Evolutionary conservation across 2,113 vertebrate species (phyloP).

Genomic region (Etia nguti): DNA sequence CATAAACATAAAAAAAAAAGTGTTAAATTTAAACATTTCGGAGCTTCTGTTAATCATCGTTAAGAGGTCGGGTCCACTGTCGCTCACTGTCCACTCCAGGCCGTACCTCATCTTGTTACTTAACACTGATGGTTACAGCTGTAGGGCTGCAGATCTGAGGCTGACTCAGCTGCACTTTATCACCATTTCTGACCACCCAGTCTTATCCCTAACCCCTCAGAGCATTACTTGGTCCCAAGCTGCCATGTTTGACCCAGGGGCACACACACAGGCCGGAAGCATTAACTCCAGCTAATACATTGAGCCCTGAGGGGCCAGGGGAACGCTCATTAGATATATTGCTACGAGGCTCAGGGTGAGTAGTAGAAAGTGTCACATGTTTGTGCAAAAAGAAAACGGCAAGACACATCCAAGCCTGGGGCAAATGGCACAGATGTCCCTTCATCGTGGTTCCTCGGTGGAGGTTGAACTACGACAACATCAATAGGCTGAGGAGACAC

Average conservation of each 20-base stretch:
- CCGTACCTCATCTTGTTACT: neutral
- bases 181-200: constrained; percentile 66
- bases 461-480: constrained; percentile 28
- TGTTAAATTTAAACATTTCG: neutral
- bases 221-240: constrained; percentile 37
- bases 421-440: constrained; percentile 60
- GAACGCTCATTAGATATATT: constrained; percentile 57
- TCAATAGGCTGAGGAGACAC: constrained; percentile 39
- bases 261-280: constrained; percentile 55
- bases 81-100: neutral
- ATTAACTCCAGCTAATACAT: constrained; percentile 65
- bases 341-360: constrained; percentile 32
- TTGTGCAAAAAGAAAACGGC: constrained; percentile 56
- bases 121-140: constrained; percentile 22
- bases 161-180: constrained; percentile 55
- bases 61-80: neutral
- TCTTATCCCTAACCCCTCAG: constrained; percentile 42
- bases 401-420: constrained; percentile 52
- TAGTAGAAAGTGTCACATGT: constrained; percentile 66
- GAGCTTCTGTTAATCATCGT: neutral
- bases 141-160: constrained; percentile 22
- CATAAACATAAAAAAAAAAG: neutral
- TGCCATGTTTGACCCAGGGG: constrained; percentile 42
- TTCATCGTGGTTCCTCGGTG: constrained; percentile 24
- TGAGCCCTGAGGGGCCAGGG: constrained; percentile 34